phyloP scores from a whole-genome alignment of 2,113 vertebrate species.

The Hippocampus barbouri region DNA sequence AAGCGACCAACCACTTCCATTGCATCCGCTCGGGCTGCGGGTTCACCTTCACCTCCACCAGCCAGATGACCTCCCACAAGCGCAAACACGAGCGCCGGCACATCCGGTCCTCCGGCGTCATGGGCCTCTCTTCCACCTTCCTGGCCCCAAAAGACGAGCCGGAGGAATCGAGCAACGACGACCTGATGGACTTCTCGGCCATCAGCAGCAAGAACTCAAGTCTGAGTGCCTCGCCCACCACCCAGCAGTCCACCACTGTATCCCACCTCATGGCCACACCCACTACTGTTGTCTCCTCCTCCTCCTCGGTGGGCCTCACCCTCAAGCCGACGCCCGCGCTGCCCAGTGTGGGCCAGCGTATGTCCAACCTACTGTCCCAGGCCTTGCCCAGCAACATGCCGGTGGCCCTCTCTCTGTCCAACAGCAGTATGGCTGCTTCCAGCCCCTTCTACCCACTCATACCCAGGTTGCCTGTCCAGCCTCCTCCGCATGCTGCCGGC shows the following conservation, averaged over 20 bases:
- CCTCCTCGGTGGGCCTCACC: constrained; percentile 68
- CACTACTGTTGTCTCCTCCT: constrained; percentile 71
- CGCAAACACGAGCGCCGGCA: constrained; percentile 96
- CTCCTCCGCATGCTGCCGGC: constrained; percentile 76
- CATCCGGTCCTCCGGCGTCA: constrained; percentile 84
- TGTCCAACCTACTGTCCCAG: constrained; percentile 87
- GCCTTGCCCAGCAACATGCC: constrained; percentile 88
- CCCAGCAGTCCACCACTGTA: constrained; percentile 84
- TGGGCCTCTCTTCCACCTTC: constrained; percentile 83
- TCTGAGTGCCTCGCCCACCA: constrained; percentile 97
- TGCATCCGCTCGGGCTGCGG: constrained; percentile 96
- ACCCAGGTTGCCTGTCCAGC: constrained; percentile 79
- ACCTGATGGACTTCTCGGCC: constrained; percentile 94
- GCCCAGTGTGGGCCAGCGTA: constrained; percentile 76
- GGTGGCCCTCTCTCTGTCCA: constrained; percentile 84
- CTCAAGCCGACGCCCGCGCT: constrained; percentile 77
- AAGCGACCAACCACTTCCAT: constrained; percentile 99
- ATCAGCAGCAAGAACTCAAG: constrained; percentile 99
- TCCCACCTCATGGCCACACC: constrained; percentile 77
- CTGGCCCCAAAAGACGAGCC: constrained; percentile 89
- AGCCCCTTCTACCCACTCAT: constrained; percentile 88
- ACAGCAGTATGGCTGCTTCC: constrained; percentile 73
- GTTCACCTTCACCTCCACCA: constrained; percentile 99
- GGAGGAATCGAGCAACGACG: constrained; percentile 96
- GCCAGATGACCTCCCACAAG: constrained; percentile 99